Percentiles rank a stretch among this genome's conserved stretches.
phyloP scores from a whole-genome alignment of 2,797 vertebrate species.

The Lepus oiostolus region DNA sequence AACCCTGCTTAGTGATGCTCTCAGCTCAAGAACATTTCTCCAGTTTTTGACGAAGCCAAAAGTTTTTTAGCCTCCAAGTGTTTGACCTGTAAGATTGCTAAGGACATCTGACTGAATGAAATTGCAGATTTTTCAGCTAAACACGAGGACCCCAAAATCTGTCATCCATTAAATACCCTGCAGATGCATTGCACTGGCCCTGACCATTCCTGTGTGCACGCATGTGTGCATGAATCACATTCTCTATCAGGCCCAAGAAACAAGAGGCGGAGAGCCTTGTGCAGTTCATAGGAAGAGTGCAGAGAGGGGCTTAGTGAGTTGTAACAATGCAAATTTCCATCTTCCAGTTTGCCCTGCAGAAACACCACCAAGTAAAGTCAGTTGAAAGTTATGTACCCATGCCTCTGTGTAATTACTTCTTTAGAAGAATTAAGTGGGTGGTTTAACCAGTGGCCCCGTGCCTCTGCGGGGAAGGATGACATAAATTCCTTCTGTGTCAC shows the following conservation, averaged over 20 bases:
- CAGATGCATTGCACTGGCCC: background rate
- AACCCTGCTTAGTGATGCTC: background rate
- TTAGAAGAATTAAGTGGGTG: background rate
- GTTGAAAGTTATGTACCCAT: background rate
- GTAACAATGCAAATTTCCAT: background rate
- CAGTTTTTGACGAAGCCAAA: background rate
- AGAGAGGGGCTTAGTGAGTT: background rate
- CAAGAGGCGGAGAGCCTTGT: background rate
- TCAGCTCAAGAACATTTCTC: background rate
- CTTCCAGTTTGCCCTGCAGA: background rate
- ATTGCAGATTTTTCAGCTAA: background rate
- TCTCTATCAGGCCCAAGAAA: background rate
- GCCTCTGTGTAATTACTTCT: background rate
- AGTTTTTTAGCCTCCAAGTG: background rate
- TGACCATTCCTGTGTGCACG: accelerated
- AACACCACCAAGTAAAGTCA: background rate
- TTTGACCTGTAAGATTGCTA: background rate
- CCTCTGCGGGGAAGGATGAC: accelerated
- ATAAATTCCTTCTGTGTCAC: background rate
- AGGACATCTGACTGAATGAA: background rate
- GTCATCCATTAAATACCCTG: too few relatives aligned
- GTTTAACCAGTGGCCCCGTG: background rate
- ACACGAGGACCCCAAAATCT: too few relatives aligned
- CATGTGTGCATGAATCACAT: background rate
- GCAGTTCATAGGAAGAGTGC: background rate